Conservation (phyloP, 64 coral and sea anemone species). For the Montipora capricornis region DNA sequence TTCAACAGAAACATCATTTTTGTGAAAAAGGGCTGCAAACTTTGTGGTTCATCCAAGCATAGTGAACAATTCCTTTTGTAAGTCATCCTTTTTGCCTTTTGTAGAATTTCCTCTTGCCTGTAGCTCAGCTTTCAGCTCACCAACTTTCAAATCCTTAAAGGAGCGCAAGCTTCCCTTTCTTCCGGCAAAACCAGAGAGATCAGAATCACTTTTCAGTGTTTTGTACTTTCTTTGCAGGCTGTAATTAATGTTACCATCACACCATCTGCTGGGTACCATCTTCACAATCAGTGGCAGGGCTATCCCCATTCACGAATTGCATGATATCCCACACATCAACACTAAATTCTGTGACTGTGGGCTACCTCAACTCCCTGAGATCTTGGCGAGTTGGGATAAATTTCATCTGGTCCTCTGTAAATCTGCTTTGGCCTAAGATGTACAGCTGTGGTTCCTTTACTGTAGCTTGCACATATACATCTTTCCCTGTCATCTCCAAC, state of each 20-base stretch:
- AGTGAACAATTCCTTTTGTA: constrained; percentile 21
- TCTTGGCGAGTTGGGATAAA: background rate
- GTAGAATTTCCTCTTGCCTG: background rate
- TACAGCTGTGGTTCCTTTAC: too few species aligned
- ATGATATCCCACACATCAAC: constrained; percentile 4
- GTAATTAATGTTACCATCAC: constrained; percentile 58
- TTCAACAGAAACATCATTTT: background rate
- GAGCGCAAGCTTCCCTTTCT: too few species aligned
- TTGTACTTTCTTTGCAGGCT: constrained; percentile 33
- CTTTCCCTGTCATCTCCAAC: too few species aligned
- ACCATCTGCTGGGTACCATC: constrained; percentile 55
- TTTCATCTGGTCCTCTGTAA: too few species aligned
- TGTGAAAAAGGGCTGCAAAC: constrained; percentile 23
- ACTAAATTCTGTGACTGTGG: background rate
- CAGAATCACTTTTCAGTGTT: background rate
- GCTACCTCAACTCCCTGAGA: background rate
- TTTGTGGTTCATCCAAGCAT: constrained; percentile 42
- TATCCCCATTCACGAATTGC: constrained; percentile 59
- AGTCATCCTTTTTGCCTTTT: background rate
- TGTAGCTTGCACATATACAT: too few species aligned
- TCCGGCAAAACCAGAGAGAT: background rate
- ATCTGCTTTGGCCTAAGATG: too few species aligned
- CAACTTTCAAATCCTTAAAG: too few species aligned
- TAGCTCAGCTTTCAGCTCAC: constrained; percentile 5
- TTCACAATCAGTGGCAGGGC: constrained; percentile 12